Evolutionary conservation across 2,888 invertebrate genomes (phyloP), one percentile per base, ranked within the genome.

Genomic region (Erpobdella octoculata): DNA sequence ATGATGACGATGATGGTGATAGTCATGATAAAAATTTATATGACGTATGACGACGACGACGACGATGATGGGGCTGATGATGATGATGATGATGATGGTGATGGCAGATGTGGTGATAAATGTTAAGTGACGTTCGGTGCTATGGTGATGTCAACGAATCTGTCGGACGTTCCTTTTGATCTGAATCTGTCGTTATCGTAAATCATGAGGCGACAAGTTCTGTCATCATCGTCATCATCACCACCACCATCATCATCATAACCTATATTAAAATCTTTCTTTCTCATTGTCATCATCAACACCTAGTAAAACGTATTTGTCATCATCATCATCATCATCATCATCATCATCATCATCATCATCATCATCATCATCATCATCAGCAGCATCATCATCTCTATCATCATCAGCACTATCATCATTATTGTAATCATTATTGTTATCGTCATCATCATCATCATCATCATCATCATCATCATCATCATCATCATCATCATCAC

Each of bases 391-490:
- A 21, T 58, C 59, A 21, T 58, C 59, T 15, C 21, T 8, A 58
- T 58, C 25, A 12, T 25, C 59, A 58, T 21, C 21, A 58, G 18
- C 59, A 58, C 18, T 21, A 58, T 21, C 59, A 18, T 67, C 46
- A 21, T 25, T 3, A 28, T 28, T 15, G 15, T 46, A 28, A 67
- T 67, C n/a, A n/a, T n/a, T n/a, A n/a, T n/a, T n/a, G 59, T 58
- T 21, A 58, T 58, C 59, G 21, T 58, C 25, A 15, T 25, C 59
- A 58, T 58, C 59, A 58, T 58, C 59, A 62, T 33, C 46, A 67
- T 67, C 67, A 48, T 25, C 41, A 67, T 67, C 67, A 46, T 67
- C 67, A 67, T 67, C 67, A 46, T 67, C 67, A 25, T 46, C 48
- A 33, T 46, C 67, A 67, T 41, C 67, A 3, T 67, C 67, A 67